phyloP scores from a whole-genome alignment of 2,797 vertebrate genomes.

The Oreonectes daqikongensis region DNA sequence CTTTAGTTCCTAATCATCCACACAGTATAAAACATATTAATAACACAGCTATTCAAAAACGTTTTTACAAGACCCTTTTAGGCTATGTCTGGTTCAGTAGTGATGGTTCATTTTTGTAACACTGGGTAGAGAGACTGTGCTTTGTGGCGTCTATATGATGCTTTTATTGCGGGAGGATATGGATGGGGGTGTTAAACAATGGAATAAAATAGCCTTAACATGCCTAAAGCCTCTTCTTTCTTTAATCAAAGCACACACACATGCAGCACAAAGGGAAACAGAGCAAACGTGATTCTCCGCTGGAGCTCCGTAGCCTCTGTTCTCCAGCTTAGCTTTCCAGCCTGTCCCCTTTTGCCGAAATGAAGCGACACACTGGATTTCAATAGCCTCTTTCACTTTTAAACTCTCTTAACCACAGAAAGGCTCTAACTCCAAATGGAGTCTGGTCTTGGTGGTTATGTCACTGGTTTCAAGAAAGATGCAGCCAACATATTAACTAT shows the following conservation, averaged over 20 bases:
- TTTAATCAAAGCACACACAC: constrained; percentile 85
- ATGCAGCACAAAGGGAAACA: constrained; percentile 77
- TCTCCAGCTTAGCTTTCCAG: constrained; percentile 58
- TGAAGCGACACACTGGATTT: constrained; percentile 64
- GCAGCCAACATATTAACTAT: not conserved
- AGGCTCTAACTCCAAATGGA: not conserved
- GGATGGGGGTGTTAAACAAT: constrained; percentile 80
- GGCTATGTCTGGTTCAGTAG: constrained; percentile 25
- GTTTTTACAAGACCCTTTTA: constrained; percentile 20
- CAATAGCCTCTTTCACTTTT: constrained; percentile 64
- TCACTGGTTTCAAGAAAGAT: not conserved
- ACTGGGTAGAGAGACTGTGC: constrained; percentile 65
- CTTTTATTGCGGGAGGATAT: constrained; percentile 77
- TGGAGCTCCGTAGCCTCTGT: constrained; percentile 68
- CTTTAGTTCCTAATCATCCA: not conserved
- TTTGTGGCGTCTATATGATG: constrained; percentile 69
- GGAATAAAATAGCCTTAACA: constrained; percentile 81
- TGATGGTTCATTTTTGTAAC: constrained; percentile 21
- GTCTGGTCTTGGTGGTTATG: constrained; percentile 4
- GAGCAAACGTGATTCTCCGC: constrained; percentile 74
- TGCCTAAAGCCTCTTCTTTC: constrained; percentile 82
- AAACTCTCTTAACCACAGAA: constrained; percentile 54
- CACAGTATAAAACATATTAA: constrained; percentile 7
- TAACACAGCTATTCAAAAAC: constrained; percentile 22
- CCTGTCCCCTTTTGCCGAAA: constrained; percentile 64